Evolutionary conservation across 2,888 invertebrate species (phyloP), one percentile per base, ranked within the genome.

Genomic region (Dasysyrphus albostriatus): DNA sequence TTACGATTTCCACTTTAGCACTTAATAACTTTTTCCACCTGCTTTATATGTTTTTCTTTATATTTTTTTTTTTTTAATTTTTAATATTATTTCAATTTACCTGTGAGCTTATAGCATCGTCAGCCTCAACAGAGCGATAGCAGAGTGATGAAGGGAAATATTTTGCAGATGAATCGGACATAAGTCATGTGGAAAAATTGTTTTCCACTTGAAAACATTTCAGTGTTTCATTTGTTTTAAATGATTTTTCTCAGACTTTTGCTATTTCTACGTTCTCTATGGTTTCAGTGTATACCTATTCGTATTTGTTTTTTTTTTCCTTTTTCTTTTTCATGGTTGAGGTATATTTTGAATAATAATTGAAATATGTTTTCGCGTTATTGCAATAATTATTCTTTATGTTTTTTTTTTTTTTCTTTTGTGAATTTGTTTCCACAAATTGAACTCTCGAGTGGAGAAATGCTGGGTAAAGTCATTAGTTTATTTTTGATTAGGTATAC

Each of bases 191-290:
- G 88, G 88, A 88, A 88, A 88, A 88, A 88, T 88, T 83, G 88
- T 88, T 88, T 88, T 88, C 88, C 88, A 88, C 88, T 88, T 79
- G 88, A 88, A 88, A 88, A 80, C 83, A 76, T 83, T 88, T 88
- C 83, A 87, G 87, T 83, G 88, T 88, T 88, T 88, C 88, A 83
- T 56, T 87, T 87, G 78, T 76, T 78, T 54, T 79, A 72, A 82
- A 81, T 87, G 67, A 74, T 79, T 87, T 84, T 81, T 77, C 80
- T 84, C 80, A 73, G 84, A 76, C 75, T 76, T 82, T 61, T 63
- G 39, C 42, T 63, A 51, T 44, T 67, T 67, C 42, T 58, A 19
- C n/a, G 12, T 49, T 16, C 34, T 49, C 42, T 19, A 42, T 59
- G 12, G 24, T 12, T 59, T 59, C 0, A 16, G 16, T 37, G 4